Percentiles rank a stretch among this genome's conserved stretches.
phyloP scores from a whole-genome alignment of 2,113 vertebrate genomes.

The Cygnus buccinator region DNA sequence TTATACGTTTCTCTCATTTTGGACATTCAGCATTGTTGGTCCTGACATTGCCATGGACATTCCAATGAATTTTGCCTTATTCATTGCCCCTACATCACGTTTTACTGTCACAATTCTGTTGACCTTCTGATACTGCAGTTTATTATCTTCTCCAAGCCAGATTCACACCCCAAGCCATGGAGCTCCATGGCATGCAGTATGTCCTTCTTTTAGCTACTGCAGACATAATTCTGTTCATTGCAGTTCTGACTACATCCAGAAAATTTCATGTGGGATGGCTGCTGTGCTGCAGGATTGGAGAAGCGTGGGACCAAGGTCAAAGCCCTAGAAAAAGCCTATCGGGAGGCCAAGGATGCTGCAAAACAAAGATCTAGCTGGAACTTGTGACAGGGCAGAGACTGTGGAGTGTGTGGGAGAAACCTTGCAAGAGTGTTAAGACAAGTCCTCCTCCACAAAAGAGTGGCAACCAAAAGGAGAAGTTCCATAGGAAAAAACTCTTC shows the following conservation, averaged over 20 bases:
- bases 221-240: background rate
- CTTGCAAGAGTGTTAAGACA: background rate
- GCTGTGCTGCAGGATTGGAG: background rate
- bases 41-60: background rate
- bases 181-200: background rate
- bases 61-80: background rate
- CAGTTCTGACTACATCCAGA: background rate
- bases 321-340: background rate
- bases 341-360: background rate
- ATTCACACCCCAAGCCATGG: background rate
- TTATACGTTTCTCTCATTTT: background rate
- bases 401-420: background rate
- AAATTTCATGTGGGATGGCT: background rate
- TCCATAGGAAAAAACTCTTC: background rate
- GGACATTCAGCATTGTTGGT: background rate
- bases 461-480: background rate
- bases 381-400: background rate
- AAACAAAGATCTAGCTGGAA: background rate
- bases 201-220: background rate
- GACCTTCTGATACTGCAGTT: background rate
- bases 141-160: background rate
- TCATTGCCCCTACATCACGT: background rate
- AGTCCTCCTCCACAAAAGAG: background rate
- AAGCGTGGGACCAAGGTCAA: background rate
- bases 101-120: rapidly evolving